A percentile compares a stretch with the other conserved stretches of the same genome.
These are phyloP conservation scores for Perodicticus potto DNA, from an alignment of 2,797 vertebrate species.

Conservation along the genomic window DNA sequence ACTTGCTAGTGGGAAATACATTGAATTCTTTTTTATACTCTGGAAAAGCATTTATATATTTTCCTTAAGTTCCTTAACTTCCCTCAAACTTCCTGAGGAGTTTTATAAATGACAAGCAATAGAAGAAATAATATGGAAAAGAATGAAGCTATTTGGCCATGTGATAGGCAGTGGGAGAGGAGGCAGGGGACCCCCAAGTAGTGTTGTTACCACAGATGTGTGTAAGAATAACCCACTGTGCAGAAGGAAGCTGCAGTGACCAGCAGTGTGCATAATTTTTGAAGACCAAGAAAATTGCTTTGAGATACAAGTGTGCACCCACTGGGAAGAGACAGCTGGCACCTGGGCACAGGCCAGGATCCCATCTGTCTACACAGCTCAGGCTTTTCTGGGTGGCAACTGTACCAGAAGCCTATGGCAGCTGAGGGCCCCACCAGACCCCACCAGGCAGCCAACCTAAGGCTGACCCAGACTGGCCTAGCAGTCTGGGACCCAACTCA, in stretches of 20 bases:
- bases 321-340: neutral
- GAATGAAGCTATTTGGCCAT: neutral
- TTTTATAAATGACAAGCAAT: constrained; percentile 25
- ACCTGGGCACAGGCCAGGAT: neutral
- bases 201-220: fast-evolving
- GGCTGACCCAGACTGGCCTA: neutral
- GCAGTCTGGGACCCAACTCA: neutral
- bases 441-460: constrained; percentile 54
- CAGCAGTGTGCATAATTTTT: neutral
- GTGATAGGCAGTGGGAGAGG: neutral
- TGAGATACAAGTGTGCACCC: neutral
- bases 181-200: neutral
- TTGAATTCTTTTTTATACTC: constrained; percentile 42
- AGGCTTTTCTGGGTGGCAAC: neutral
- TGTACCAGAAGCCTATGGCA: constrained; percentile 62
- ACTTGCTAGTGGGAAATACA: constrained; percentile 58
- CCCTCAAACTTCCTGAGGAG: constrained; percentile 47
- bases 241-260: too few species aligned
- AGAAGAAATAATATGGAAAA: constrained; percentile 2
- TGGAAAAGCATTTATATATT: constrained; percentile 64
- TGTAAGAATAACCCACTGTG: fast-evolving
- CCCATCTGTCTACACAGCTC: neutral
- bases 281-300: neutral
- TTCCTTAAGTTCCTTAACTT: constrained; percentile 52
- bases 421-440: constrained; percentile 38